Conservation (phyloP, 2,113 vertebrate genomes). For the Proteles cristata region DNA sequence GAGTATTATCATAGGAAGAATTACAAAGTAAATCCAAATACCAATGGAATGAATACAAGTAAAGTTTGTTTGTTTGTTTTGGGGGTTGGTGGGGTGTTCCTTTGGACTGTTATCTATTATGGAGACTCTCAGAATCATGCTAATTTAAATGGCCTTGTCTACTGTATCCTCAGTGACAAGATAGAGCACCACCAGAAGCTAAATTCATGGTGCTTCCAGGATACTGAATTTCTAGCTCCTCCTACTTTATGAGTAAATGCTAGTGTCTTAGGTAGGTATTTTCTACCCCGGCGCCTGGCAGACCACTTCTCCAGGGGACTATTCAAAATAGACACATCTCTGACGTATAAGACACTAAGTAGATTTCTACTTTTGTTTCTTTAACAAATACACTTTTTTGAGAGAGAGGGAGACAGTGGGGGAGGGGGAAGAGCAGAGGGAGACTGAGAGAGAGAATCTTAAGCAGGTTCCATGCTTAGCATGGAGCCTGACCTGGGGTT, state of each 20-base stretch:
- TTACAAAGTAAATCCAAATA: background rate
- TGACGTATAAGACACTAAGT: background rate
- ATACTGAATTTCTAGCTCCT: background rate
- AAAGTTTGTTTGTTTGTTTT: background rate
- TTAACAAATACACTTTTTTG: background rate
- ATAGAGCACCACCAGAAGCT: background rate
- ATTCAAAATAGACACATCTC: background rate
- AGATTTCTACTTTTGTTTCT: background rate
- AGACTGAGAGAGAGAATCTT: no score
- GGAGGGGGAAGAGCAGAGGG: no score
- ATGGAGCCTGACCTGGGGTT: no score
- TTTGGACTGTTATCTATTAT: background rate
- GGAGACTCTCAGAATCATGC: background rate
- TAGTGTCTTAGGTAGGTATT: background rate
- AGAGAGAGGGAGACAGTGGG: no score
- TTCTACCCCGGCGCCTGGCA: background rate
- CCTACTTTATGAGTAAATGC: background rate
- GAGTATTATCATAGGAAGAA: background rate
- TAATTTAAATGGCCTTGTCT: background rate
- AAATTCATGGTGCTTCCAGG: background rate
- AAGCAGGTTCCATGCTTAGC: no score
- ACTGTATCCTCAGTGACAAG: background rate
- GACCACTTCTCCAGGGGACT: background rate
- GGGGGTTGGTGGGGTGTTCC: rapidly evolving
- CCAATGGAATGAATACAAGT: background rate